These are phyloP conservation scores for Nettapus auritus DNA, from an alignment of 2,113 vertebrate genomes.

Conservation along the genomic window DNA sequence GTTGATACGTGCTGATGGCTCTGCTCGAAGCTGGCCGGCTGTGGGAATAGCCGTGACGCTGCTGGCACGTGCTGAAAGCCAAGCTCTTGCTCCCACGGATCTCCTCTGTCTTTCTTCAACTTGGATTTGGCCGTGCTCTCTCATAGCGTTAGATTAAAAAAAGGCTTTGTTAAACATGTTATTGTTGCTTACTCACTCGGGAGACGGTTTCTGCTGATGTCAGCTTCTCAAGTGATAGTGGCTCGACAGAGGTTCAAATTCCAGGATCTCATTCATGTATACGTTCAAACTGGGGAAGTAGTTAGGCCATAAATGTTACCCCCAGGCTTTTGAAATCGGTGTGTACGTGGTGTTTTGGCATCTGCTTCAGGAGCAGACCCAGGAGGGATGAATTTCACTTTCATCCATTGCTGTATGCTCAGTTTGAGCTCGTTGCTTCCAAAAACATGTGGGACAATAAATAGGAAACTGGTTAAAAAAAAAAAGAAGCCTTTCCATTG, in stretches of 20 bases:
- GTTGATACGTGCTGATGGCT: background rate
- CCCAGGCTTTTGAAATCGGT: background rate
- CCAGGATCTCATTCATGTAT: background rate
- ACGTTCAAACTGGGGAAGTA: background rate
- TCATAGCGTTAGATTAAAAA: slow-evolving; percentile 39
- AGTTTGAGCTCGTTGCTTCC: background rate
- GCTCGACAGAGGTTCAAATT: background rate
- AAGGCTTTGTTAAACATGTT: slow-evolving; percentile 24
- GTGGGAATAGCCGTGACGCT: background rate
- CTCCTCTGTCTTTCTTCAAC: background rate
- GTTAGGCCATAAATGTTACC: background rate
- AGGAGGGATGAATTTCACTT: background rate
- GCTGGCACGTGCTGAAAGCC: background rate
- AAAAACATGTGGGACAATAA: background rate
- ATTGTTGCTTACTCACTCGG: background rate
- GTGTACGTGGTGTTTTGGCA: background rate
- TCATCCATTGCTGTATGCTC: background rate
- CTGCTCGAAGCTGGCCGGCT: background rate
- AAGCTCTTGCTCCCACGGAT: background rate
- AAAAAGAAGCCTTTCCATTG: background rate
- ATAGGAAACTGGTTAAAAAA: background rate
- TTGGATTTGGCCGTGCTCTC: background rate
- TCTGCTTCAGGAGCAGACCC: background rate
- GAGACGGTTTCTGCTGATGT: background rate
- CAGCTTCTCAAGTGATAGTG: background rate